Evolutionary conservation across 2,113 vertebrate species (phyloP).

Genomic region (Mesocricetus auratus): DNA sequence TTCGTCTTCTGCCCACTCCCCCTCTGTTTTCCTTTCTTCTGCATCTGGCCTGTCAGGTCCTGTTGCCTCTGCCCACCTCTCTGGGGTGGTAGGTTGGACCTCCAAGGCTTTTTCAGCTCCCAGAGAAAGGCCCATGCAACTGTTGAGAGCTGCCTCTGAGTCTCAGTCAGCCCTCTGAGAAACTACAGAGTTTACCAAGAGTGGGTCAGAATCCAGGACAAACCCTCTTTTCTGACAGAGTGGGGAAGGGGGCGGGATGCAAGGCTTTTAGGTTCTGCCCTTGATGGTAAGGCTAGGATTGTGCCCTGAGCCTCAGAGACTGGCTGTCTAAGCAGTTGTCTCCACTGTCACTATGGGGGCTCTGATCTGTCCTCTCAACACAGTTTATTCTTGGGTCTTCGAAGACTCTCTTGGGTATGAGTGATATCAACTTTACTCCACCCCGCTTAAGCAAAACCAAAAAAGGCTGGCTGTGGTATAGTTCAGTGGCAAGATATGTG

Average conservation of each 20-base stretch:
- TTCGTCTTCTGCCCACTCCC: slow-evolving; percentile 59
- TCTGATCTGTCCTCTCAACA: not conserved
- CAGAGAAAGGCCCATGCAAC: slow-evolving; percentile 2
- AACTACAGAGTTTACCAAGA: not conserved
- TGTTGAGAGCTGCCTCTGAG: not conserved
- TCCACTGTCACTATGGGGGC: no score
- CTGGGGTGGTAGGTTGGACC: not conserved
- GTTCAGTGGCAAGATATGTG: not conserved
- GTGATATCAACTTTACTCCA: slow-evolving; percentile 38
- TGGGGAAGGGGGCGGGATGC: rapidly evolving
- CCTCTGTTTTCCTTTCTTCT: not conserved
- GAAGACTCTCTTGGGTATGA: slow-evolving; percentile 6
- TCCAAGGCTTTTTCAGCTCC: not conserved
- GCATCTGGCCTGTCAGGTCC: slow-evolving; percentile 57
- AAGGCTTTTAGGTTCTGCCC: not conserved
- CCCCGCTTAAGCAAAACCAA: slow-evolving; percentile 39
- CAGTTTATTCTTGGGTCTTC: slow-evolving; percentile 23
- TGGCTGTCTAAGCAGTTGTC: not conserved
- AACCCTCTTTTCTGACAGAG: not conserved
- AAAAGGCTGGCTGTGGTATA: not conserved
- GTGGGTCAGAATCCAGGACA: not conserved
- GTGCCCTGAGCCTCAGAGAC: not conserved
- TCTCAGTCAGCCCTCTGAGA: not conserved
- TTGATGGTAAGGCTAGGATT: not conserved
- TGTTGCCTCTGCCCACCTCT: not conserved